phyloP scores from a whole-genome alignment of 2,797 vertebrate species.

The Cirrhinus molitorella region DNA sequence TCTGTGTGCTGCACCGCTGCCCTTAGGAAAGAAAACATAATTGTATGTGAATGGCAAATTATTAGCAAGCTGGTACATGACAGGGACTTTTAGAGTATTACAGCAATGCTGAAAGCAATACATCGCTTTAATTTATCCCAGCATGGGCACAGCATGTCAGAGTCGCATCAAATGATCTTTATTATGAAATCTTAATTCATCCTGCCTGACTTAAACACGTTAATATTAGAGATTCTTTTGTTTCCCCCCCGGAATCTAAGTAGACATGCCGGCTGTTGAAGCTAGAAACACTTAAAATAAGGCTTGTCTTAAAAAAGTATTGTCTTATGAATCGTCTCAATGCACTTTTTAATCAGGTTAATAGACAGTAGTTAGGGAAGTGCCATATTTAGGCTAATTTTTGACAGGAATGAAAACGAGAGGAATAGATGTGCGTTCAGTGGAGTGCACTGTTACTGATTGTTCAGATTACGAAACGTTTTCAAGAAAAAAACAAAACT shows the following conservation, averaged over 20 bases:
- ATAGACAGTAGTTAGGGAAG: background rate
- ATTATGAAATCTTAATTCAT: background rate
- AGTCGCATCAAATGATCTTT: conserved; percentile 1
- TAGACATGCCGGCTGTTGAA: background rate
- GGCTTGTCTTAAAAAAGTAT: background rate
- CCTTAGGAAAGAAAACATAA: background rate
- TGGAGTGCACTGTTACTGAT: too few relatives aligned
- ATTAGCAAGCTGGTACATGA: conserved; percentile 9
- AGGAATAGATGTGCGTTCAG: background rate
- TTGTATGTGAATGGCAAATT: conserved; percentile 40
- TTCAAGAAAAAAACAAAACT: too few relatives aligned
- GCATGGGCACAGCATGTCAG: conserved; percentile 8
- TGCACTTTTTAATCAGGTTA: background rate
- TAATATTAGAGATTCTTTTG: background rate
- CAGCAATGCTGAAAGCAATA: conserved; percentile 10
- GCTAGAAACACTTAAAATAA: too few relatives aligned
- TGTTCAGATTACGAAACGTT: too few relatives aligned
- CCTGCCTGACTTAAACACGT: background rate
- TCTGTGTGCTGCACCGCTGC: background rate
- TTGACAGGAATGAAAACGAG: background rate
- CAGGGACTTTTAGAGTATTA: background rate
- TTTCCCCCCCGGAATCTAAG: background rate
- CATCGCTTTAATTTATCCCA: background rate
- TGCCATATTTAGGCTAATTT: too few relatives aligned
- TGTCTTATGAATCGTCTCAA: background rate